Base-by-base conservation (phyloP, 2,888 invertebrate species). In the Pseudococcus jackbeardsleyi region DNA sequence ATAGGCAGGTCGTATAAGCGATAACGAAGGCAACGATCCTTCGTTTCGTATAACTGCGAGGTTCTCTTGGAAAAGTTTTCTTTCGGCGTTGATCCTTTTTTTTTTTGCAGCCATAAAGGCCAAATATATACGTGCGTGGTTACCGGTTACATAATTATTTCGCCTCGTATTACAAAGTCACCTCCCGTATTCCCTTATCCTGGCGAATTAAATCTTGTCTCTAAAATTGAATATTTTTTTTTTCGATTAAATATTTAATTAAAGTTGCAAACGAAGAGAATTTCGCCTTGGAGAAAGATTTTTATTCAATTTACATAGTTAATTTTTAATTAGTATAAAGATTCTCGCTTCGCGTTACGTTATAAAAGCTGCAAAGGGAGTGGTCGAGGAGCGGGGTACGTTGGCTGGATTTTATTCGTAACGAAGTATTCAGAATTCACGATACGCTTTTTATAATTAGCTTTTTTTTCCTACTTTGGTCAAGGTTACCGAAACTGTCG, bases 251-350 rank as follows among this genome's bases (percentile, higher is more conserved):
- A 72, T 72, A 33, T 72, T 72, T 72, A 72, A 72, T 72, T 33
- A 72, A 72, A 72, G 22, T 72, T 33, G 22, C 68, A 22, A 22
- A 72, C 22, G 68, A 12, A 33, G 68, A 72, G 33, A 72, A 72
- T 26, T 72, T 33, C 33, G 12, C 68, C 26, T 59, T 59, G 19
- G 68, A 72, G 33, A 72, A 72, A 72, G 68, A 72, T 72, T 72
- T 72, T 72, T 72, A 72, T 72, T 72, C 68, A 72, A 72, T 72
- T 72, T 72, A 72, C 68, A 72, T 72, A 72, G 68, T 72, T 72
- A 72, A 72, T 72, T 72, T 72, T 72, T 72, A 72, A 72, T 72
- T 72, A 72, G 68, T 33, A 33, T 22, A 72, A 72, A 33, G 15
- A 59, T 22, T 72, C 33, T 12, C 26, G 68, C 68, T 22, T 12